These are phyloP conservation scores for Trematocara zebra DNA, from an alignment of 2,113 vertebrate species.

Conservation along the genomic window DNA sequence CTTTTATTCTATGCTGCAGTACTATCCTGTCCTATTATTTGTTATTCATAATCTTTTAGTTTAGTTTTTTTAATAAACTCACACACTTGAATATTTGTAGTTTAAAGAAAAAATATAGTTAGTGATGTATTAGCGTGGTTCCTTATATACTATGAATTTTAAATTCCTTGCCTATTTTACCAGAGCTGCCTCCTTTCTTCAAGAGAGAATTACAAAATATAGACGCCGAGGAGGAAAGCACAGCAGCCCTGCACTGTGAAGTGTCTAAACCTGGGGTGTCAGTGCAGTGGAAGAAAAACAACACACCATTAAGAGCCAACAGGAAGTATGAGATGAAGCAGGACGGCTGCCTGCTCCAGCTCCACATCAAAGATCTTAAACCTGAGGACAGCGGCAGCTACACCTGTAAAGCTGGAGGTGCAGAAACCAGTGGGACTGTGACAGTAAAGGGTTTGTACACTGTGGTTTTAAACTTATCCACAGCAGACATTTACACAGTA, in stretches of 20 bases:
- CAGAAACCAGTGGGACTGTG: background rate
- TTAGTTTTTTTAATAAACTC: background rate
- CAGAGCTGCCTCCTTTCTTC: constrained; percentile 44
- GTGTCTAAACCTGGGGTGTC: constrained; percentile 41
- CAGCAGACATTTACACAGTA: background rate
- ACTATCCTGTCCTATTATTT: background rate
- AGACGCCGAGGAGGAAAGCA: constrained; percentile 1
- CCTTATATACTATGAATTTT: background rate
- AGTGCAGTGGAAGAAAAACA: constrained; percentile 65
- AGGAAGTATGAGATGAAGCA: constrained; percentile 67
- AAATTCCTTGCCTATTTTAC: background rate
- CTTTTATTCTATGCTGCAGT: background rate
- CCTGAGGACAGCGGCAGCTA: constrained; percentile 42
- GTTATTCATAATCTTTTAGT: background rate
- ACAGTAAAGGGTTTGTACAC: background rate
- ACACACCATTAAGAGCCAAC: constrained; percentile 47
- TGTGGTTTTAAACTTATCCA: background rate
- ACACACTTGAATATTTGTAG: background rate
- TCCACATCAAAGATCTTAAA: constrained; percentile 47
- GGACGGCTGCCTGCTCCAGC: constrained; percentile 36
- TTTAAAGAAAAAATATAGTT: too few species aligned
- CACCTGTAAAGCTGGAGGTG: constrained; percentile 3
- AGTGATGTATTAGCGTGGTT: background rate
- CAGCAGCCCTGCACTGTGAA: constrained; percentile 38
- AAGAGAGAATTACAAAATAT: constrained; percentile 10